A percentile compares a stretch with the other conserved stretches of the same genome.
phyloP scores from a whole-genome alignment of 2,797 vertebrate genomes.

The Coilia nasus region DNA sequence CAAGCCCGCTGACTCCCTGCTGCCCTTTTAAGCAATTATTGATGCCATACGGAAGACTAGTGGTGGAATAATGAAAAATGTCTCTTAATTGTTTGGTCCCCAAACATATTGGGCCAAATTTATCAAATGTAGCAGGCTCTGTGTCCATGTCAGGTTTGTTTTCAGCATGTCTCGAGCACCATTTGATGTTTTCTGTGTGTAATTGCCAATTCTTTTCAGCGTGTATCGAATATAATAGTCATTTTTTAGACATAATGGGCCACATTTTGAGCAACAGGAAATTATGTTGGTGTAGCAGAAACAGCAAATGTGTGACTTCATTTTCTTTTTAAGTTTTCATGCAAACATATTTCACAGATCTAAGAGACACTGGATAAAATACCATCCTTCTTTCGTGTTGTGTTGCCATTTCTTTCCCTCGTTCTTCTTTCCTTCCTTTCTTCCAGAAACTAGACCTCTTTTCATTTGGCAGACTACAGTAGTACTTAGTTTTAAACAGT shows the following conservation, averaged over 20 bases:
- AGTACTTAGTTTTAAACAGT: not conserved
- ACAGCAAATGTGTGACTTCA: not conserved
- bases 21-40: conserved; percentile 62
- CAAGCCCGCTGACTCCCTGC: conserved; percentile 44
- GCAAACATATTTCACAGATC: not conserved
- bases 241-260: not conserved
- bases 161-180: conserved; percentile 55
- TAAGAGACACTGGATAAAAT: not conserved
- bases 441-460: not conserved
- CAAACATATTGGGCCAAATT: conserved; percentile 62
- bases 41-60: conserved; percentile 65
- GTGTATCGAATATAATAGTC: not conserved
- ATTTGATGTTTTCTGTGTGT: conserved; percentile 55
- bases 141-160: conserved; percentile 59
- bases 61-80: conserved; percentile 64
- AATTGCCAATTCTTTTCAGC: conserved; percentile 40
- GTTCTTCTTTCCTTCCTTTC: not conserved
- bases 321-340: conserved; percentile 5
- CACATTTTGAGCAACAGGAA: conserved; percentile 1
- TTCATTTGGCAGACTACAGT: not conserved
- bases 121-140: conserved; percentile 60
- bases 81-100: conserved; percentile 50
- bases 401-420: too few relatives aligned
- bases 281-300: not conserved
- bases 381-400: not conserved